Evolutionary conservation across 2,888 invertebrate species (phyloP), one percentile per base, ranked within the genome.

Genomic region (Sceliomorpha sp.): DNA sequence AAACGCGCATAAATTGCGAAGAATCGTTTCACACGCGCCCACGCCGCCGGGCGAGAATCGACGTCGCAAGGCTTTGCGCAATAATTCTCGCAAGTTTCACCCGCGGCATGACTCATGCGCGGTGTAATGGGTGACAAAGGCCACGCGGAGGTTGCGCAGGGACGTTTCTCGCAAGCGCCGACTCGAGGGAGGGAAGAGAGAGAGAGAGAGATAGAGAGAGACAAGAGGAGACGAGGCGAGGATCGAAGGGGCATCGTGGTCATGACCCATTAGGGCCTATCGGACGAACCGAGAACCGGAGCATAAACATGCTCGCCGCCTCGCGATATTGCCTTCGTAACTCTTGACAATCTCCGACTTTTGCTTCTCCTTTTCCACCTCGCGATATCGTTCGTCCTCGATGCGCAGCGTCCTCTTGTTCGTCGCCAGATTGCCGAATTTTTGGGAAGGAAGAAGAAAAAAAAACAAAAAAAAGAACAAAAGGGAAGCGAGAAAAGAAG

Each of bases 221-320:
- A n/a, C n/a, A n/a, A n/a, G n/a, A n/a, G n/a, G n/a, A n/a, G n/a
- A 13, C 5, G 26, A 50, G 32, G 39, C 29, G 34, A 15, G 26
- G 24, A 55, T 55, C 44, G 56, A 66, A 58, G 37, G 36, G 37
- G 56, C 69, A 64, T 72, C 83, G 70, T 78, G 78, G 75, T 80
- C 78, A 75, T 71, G 76, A 77, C 73, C 83, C 83, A 85, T 85
- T 84, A 85, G 74, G 75, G 80, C 75, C 79, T 84, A 84, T 85
- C 85, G 73, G 72, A 59, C 75, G 75, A 60, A 75, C 70, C 74
- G 72, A 66, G 76, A 79, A 76, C 75, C 80, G 70, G 78, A 70
- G 77, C 79, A 83, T 84, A 85, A 85, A 85, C 82, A 83, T 82
- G 79, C 77, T 76, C 76, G 80, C 82, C 84, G 82, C 81, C 79